Percentiles rank a stretch among this genome's conserved stretches.
Evolutionary conservation across 2,113 vertebrate genomes (phyloP).

Genomic region (Glareola pratincola): DNA sequence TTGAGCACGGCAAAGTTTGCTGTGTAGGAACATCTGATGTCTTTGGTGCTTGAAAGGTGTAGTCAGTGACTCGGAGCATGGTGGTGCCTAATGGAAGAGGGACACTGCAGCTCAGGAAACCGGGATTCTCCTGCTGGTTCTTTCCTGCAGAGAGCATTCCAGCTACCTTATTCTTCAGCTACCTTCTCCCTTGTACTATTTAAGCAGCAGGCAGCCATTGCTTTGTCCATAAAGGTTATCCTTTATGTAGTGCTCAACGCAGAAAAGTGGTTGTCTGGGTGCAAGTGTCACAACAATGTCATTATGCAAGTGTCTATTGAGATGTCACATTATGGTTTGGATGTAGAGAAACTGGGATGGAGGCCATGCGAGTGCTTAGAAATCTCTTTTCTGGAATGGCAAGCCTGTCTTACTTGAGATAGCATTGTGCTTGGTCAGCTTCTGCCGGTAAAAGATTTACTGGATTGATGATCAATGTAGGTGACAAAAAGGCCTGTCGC

Average conservation of each 20-base stretch:
- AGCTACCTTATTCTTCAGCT: not conserved
- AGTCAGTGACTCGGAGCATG: not conserved
- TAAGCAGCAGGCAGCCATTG: not conserved
- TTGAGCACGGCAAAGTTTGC: not conserved
- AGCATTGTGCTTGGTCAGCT: not conserved
- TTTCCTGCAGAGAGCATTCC: not conserved
- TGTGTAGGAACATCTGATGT: fast-evolving
- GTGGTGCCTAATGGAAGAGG: not conserved
- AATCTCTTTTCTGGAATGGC: not conserved
- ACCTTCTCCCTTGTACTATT: not conserved
- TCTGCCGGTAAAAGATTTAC: not conserved
- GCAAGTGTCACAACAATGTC: not conserved
- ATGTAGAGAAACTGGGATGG: not conserved
- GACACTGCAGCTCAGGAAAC: not conserved
- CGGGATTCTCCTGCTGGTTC: not conserved
- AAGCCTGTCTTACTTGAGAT: not conserved
- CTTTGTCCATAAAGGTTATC: not conserved
- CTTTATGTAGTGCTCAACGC: not conserved
- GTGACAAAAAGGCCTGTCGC: not conserved
- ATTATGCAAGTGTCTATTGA: not conserved
- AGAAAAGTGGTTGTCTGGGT: not conserved
- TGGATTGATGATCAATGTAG: not conserved
- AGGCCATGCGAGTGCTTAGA: not conserved
- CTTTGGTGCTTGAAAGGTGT: not conserved
- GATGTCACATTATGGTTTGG: not conserved